A percentile compares a stretch with the other conserved stretches of the same genome.
These are phyloP conservation scores for Catostylus mosaicus DNA, from an alignment of 30 jellyfish, hydroid and myxozoan species.

Conservation along the genomic window DNA sequence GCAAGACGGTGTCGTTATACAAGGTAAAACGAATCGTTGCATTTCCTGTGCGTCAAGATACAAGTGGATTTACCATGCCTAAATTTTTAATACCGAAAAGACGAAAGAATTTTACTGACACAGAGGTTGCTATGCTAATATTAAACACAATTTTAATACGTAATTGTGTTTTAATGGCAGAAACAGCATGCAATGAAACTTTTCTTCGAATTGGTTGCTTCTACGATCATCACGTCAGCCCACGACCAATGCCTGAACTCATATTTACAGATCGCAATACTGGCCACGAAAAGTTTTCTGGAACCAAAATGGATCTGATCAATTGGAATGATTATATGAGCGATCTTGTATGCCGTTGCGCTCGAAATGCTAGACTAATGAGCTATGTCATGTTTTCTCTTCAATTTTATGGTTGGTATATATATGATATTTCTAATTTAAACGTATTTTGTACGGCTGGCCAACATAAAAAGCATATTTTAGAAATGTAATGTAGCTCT, in stretches of 20 bases:
- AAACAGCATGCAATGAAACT: slow-evolving; percentile 29
- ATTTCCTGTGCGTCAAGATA: too few relatives aligned
- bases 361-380: slow-evolving; percentile 42
- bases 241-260: slow-evolving; percentile 80
- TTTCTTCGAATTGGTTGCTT: slow-evolving; percentile 73
- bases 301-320: slow-evolving; percentile 46
- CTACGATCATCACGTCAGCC: slow-evolving; percentile 60
- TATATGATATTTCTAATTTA: too few relatives aligned
- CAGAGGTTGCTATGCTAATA: not conserved
- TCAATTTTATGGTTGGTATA: slow-evolving; percentile 67
- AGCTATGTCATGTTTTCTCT: slow-evolving; percentile 13
- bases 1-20: too few relatives aligned
- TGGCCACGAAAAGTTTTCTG: slow-evolving; percentile 37
- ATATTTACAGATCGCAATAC: slow-evolving; percentile 68
- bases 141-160: not conserved
- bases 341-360: slow-evolving; percentile 80
- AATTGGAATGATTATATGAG: slow-evolving; percentile 60
- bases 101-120: not conserved
- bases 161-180: not conserved
- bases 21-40: too few relatives aligned
- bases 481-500: too few relatives aligned
- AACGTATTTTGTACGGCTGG: too few relatives aligned
- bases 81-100: too few relatives aligned
- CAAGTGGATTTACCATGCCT: too few relatives aligned
- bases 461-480: too few relatives aligned